Percentiles rank a stretch among this genome's conserved stretches.
Conservation (phyloP, 2,113 vertebrate species). For the Cavia porcellus region DNA sequence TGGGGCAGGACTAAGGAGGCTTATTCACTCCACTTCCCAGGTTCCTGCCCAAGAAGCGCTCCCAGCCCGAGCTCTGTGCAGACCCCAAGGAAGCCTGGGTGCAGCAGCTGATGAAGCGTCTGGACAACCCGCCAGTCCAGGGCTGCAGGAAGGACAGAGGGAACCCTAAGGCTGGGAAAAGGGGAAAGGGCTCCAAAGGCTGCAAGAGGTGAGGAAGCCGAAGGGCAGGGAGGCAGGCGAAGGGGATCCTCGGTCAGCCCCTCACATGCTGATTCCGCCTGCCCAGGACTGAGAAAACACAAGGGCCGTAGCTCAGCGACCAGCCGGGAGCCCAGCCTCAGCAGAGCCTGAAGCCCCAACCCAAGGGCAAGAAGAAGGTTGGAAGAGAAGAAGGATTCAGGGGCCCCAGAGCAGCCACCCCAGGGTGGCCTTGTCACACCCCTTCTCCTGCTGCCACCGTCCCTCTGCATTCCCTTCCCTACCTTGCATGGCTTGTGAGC, state of each 20-base stretch:
- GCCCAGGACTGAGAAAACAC: conserved; percentile 55
- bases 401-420: not conserved
- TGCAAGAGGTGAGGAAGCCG: conserved; percentile 72
- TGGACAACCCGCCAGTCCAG: not conserved
- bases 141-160: conserved; percentile 64
- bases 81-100: conserved; percentile 77
- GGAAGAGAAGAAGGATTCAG: not conserved
- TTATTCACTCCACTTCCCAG: conserved; percentile 21
- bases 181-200: conserved; percentile 71
- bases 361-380: conserved; percentile 18
- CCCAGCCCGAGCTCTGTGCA: conserved; percentile 76
- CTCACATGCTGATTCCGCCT: conserved; percentile 38
- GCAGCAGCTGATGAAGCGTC: conserved; percentile 65
- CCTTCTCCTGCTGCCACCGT: conserved; percentile 43
- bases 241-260: not conserved
- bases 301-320: conserved; percentile 13
- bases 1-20: not conserved
- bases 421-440: not conserved
- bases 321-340: conserved; percentile 44
- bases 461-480: not conserved
- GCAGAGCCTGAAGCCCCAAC: not conserved
- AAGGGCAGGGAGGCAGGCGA: not conserved
- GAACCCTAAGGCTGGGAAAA: conserved; percentile 54
- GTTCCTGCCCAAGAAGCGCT: conserved; percentile 74
- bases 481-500: not conserved